Conservation (phyloP, 2,888 invertebrate genomes). For the Proisotoma minuta region DNA sequence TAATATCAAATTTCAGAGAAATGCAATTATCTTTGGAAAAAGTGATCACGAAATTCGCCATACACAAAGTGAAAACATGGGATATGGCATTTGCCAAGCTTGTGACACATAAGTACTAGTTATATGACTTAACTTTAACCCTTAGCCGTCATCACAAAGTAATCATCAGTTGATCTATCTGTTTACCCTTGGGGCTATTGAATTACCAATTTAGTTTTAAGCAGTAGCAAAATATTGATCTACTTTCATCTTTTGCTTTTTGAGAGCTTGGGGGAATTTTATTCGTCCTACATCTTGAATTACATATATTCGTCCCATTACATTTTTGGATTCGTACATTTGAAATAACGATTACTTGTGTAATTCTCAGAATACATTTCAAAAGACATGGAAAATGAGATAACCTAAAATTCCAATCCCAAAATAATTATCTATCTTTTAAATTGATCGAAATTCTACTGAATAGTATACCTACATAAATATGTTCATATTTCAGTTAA, state of each 20-base stretch:
- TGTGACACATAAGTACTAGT: background rate
- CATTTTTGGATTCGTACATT: too few relatives aligned
- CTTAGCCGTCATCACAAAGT: background rate
- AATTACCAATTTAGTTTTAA: slow-evolving; percentile 16
- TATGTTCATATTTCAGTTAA: too few relatives aligned
- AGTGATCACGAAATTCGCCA: background rate
- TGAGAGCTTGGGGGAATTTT: too few relatives aligned
- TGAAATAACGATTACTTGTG: too few relatives aligned
- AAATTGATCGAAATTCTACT: too few relatives aligned
- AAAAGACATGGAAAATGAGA: too few relatives aligned
- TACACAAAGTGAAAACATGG: background rate
- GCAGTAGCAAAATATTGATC: slow-evolving; percentile 8
- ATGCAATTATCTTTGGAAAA: background rate
- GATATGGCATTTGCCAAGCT: background rate
- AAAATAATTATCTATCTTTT: too few relatives aligned
- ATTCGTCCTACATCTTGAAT: too few relatives aligned
- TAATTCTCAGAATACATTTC: too few relatives aligned
- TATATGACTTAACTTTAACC: background rate
- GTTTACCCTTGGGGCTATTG: slow-evolving; percentile 9
- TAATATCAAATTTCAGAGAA: background rate
- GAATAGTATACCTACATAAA: too few relatives aligned
- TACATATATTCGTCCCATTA: too few relatives aligned
- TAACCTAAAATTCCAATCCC: too few relatives aligned
- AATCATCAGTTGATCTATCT: slow-evolving; percentile 6
- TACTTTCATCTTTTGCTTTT: background rate